A percentile compares a stretch with the other conserved stretches of the same genome.
phyloP scores from a whole-genome alignment of 2,888 invertebrate species.

The Nymphalis urticae region DNA sequence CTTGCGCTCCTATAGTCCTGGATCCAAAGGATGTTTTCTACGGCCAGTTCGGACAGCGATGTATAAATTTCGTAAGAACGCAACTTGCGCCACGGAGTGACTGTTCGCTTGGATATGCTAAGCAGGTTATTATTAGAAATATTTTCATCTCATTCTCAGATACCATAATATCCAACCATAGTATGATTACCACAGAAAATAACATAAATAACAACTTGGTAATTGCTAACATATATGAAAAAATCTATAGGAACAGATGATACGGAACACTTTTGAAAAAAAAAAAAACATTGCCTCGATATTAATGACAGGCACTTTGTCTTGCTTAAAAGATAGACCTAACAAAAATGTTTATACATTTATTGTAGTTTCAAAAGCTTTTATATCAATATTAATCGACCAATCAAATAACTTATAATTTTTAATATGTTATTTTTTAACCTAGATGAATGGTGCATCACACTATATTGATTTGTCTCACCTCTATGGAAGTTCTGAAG shows the following conservation, averaged over 20 bases:
- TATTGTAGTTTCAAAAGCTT: too few species aligned
- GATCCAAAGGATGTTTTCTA: constrained; percentile 84
- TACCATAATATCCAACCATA: background rate
- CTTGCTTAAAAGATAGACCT: background rate
- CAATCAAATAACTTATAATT: too few species aligned
- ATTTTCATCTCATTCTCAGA: background rate
- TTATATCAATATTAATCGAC: too few species aligned
- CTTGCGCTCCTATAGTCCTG: constrained; percentile 85
- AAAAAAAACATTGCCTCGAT: background rate
- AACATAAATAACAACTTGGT: too few species aligned
- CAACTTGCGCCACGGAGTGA: constrained; percentile 84
- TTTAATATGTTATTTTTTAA: constrained; percentile 4
- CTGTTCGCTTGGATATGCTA: constrained; percentile 86
- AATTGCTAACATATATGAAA: too few species aligned
- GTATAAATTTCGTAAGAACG: constrained; percentile 88
- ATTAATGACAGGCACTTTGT: background rate
- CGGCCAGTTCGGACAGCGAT: constrained; percentile 79
- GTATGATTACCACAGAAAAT: background rate
- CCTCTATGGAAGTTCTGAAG: constrained; percentile 86
- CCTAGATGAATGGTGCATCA: constrained; percentile 87
- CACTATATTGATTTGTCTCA: constrained; percentile 88
- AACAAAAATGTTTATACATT: too few species aligned
- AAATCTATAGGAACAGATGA: too few species aligned
- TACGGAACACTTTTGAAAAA: background rate
- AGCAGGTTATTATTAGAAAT: constrained; percentile 81